phyloP scores from a whole-genome alignment of 2,113 vertebrate genomes.

The Stomatorhinus ivindoensis region DNA sequence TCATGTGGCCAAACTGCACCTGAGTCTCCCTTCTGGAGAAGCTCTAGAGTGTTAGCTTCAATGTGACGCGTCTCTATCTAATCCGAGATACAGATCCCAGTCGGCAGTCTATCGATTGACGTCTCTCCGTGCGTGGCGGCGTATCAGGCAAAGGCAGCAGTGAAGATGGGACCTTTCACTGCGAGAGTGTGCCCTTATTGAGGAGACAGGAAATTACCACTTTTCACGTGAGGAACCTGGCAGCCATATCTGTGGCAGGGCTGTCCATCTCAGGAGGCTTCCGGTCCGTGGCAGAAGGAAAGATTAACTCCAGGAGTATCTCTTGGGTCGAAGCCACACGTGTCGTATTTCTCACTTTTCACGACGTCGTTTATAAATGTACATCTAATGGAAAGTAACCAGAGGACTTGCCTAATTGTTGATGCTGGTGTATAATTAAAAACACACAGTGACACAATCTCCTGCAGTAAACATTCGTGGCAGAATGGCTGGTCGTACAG shows the following conservation, averaged over 20 bases:
- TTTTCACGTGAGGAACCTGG: not conserved
- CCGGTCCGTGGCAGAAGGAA: not conserved
- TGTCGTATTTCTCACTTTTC: conserved; percentile 1
- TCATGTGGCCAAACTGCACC: not conserved
- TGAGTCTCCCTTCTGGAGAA: not conserved
- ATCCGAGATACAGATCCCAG: not conserved
- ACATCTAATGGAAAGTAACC: not conserved
- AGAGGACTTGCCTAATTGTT: not conserved
- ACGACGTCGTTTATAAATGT: not conserved
- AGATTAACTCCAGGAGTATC: conserved; percentile 4
- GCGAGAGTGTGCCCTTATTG: not conserved
- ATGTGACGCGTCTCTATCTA: conserved; percentile 1
- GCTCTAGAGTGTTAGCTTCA: not conserved
- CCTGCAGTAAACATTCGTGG: not conserved
- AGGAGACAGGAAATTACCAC: not conserved
- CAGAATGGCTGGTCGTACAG: not conserved
- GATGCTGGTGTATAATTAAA: not conserved
- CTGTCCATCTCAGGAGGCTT: not conserved
- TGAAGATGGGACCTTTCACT: not conserved
- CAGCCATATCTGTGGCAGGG: not conserved
- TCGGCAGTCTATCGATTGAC: not conserved
- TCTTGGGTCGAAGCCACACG: not conserved
- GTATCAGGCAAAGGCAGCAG: not conserved
- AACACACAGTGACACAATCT: not conserved
- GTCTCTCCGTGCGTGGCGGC: not conserved